Percentiles rank a stretch among this genome's conserved stretches.
Evolutionary conservation across 2,888 invertebrate genomes (phyloP).

Genomic region (Drosophila colorata): DNA sequence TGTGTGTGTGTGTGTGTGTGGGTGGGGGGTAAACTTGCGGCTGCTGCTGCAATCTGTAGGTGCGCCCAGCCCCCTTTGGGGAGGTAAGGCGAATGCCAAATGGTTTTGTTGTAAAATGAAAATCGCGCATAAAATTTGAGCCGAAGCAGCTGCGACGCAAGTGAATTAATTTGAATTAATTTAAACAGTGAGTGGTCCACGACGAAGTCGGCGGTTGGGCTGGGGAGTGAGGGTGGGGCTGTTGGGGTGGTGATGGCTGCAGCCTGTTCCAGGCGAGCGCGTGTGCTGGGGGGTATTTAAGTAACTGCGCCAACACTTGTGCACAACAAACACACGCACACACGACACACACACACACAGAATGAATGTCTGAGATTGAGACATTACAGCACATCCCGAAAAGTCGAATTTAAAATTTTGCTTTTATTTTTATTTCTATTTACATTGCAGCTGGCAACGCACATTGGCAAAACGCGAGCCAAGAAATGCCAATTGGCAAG

Average conservation of each 20-base stretch:
- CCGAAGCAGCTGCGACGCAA: conserved; percentile 80
- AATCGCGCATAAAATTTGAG: conserved; percentile 80
- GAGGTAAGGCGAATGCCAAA: conserved; percentile 43
- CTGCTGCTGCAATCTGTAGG: conserved; percentile 26
- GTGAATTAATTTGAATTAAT: conserved; percentile 83
- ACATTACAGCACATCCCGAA: conserved; percentile 62
- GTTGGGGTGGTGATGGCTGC: background rate
- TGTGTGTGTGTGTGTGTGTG: background rate
- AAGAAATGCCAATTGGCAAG: conserved; percentile 12
- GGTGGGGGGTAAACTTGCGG: background rate
- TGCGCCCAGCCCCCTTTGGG: background rate
- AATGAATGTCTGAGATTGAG: conserved; percentile 48
- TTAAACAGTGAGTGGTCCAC: conserved; percentile 60
- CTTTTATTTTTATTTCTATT: conserved; percentile 46
- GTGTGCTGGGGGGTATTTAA: conserved; percentile 52
- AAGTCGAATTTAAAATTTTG: conserved; percentile 57
- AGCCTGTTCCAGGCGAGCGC: conserved; percentile 25
- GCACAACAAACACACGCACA: conserved; percentile 43
- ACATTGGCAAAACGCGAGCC: conserved; percentile 23
- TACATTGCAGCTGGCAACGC: conserved; percentile 55
- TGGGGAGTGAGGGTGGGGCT: background rate
- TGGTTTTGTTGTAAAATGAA: conserved; percentile 74
- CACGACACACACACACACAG: conserved; percentile 8
- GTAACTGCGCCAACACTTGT: conserved; percentile 78
- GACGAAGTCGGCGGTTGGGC: background rate